A percentile compares a stretch with the other conserved stretches of the same genome.
Conservation (phyloP, 2,888 invertebrate species). For the Encarsia formosa region DNA sequence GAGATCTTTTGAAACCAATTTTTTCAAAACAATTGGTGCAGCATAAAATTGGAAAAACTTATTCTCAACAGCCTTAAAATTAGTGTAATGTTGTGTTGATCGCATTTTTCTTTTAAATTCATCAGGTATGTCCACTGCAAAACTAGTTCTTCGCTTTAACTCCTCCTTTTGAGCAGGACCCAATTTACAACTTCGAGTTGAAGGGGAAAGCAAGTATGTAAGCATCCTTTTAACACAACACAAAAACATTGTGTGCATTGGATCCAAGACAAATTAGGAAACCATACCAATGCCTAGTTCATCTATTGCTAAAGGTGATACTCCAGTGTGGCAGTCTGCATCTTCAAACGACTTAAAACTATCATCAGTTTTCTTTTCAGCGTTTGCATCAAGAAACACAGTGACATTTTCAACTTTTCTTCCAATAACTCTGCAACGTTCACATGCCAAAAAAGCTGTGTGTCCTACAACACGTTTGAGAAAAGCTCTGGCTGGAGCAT, state of each 20-base stretch:
- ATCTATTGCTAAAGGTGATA: background rate
- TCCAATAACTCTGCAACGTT: background rate
- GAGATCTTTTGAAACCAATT: constrained; percentile 5
- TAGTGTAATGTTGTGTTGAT: background rate
- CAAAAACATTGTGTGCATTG: constrained; percentile 9
- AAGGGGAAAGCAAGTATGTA: constrained; percentile 2
- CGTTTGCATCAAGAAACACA: background rate
- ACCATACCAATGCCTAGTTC: background rate
- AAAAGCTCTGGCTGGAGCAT: background rate
- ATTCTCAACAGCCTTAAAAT: constrained; percentile 18
- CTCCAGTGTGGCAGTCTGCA: background rate
- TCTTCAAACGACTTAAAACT: background rate
- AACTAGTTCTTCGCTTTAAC: constrained; percentile 2
- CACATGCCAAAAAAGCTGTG: background rate
- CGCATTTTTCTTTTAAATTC: constrained; percentile 23
- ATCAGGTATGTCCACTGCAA: constrained; percentile 4
- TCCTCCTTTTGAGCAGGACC: background rate
- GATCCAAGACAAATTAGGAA: constrained; percentile 5
- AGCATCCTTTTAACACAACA: constrained; percentile 14
- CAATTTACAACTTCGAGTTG: background rate
- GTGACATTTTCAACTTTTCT: background rate
- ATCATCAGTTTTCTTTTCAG: background rate
- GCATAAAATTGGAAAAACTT: constrained; percentile 22
- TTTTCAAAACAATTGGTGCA: constrained; percentile 18
- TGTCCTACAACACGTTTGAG: background rate